Conservation (phyloP, 2,888 invertebrate genomes). For the Eulithis prunata region DNA sequence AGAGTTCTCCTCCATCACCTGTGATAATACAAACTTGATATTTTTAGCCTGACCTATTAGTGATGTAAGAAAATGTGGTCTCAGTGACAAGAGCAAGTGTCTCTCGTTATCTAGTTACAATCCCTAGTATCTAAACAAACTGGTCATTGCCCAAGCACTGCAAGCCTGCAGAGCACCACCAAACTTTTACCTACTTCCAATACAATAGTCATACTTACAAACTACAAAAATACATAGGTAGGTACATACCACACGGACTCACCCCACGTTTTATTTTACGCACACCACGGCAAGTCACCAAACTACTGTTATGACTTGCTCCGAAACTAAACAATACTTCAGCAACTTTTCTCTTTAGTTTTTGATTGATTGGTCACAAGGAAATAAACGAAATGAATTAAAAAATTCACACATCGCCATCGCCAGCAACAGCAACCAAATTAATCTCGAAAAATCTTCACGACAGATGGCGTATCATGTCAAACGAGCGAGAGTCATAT, state of each 20-base stretch:
- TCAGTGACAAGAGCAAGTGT: constrained; percentile 39
- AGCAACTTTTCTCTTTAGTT: constrained; percentile 44
- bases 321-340: constrained; percentile 31
- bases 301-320: constrained; percentile 27
- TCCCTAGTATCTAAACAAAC: constrained; percentile 60
- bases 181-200: constrained; percentile 65
- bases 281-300: constrained; percentile 25
- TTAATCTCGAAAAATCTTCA: not conserved
- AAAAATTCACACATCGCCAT: constrained; percentile 73
- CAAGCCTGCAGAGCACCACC: constrained; percentile 58
- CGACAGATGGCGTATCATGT: constrained; percentile 51
- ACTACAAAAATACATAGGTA: too few species aligned
- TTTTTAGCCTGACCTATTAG: constrained; percentile 59
- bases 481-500: constrained; percentile 7
- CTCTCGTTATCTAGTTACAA: constrained; percentile 48
- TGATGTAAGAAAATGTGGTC: constrained; percentile 51
- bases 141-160: constrained; percentile 74
- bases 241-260: constrained; percentile 56
- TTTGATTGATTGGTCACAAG: constrained; percentile 47
- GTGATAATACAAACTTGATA: constrained; percentile 56
- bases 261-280: constrained; percentile 62
- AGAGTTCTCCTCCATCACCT: constrained; percentile 75
- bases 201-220: constrained; percentile 63
- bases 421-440: constrained; percentile 44
- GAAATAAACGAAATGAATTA: constrained; percentile 61